Base-by-base conservation (phyloP, 2,797 vertebrate species). In the Myoxocephalus aenaeus region DNA sequence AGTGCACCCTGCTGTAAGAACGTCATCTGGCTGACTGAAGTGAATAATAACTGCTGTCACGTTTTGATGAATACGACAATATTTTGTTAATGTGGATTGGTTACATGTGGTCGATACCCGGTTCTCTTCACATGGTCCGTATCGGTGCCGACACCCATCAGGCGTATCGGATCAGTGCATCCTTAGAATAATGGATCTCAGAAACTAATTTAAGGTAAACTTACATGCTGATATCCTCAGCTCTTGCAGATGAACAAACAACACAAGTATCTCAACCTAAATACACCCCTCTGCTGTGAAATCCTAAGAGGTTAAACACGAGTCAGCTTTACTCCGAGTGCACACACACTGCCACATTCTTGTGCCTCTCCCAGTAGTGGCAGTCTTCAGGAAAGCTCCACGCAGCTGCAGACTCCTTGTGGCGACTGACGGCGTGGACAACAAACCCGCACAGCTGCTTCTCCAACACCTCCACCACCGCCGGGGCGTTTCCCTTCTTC, bases 281-380 rank as follows among this genome's bases (percentile, higher is more conserved):
- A 72, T 20, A 0, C 38, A 54, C 2, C 7, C 4, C 13, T 27
- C 34, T 63, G 62, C 34, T 42, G 9, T 61, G 8, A 50, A 62
- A 65, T 20, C 32, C 9, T 54, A 22, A 9, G 53, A 57, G 36
- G 1, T 4, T 42, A 29, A 53, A 5, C 38, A 0, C 2, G 12
- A n/a, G 14, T 48, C 36, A 50, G 34, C 48, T 59, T 86, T 32
- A 92, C 73, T 96, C 94, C 0, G 94, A 94, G 81, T 96, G 95
- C 54, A 96, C 91, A 12, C 95, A 96, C 50, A 96, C 77, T 0
- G 87, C 73, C 44, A 95, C 93, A 0, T 94, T 95, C 89, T 93
- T 95, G 88, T 95, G 94, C 36, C 83, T 90, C 80, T 95, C 93
- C 95, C 95, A 96, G 90, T 96, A 95, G 89, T 96, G 95, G 57